Evolutionary conservation across 2,113 vertebrate species (phyloP), one percentile per base, ranked within the genome.

Genomic region (Seriola rivoliana): DNA sequence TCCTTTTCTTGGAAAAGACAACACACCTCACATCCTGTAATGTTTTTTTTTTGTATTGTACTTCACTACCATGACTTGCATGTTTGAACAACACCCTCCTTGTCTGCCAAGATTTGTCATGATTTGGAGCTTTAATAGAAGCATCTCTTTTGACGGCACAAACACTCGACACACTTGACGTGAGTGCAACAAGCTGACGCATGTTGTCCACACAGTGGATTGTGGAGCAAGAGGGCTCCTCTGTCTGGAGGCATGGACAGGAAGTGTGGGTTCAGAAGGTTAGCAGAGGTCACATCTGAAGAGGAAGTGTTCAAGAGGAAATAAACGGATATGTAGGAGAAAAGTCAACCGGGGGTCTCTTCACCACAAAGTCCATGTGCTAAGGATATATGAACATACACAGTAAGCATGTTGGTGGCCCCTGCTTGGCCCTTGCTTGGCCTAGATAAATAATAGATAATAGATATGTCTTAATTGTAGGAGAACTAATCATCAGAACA

Each of bases 181-280:
- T 25, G 16, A 58, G 21, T 1, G 3, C 32, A 62, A 57, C 55
- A 63, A 58, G 57, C 25, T 9, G 11, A n/a, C 34, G 46, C 46
- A 62, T 42, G 13, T 55, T 52, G 32, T 32, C 40, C 7, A 3
- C 9, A 40, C 42, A 12, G 40, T 17, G 4, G 8, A 16, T 12
- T 48, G 63, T 16, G 13, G 19, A 38, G 60, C 25, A 36, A 21
- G 8, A 55, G 50, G 60, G 34, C 48, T 14, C 1, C n/a, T 76
- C 46, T 42, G 46, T n/a, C 0, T 46, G 48, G 29, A 34, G 67
- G 65, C 57, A 25, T 48, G n/a, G 17, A 36, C 34, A 82, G 68
- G 79, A 82, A 74, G 46, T 11, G 59, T 13, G n/a, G 32, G 42
- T 70, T 86, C 66, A 72, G 23, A 68, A 70, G 75, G 71, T 82